Evolutionary conservation across 2,888 invertebrate genomes (phyloP).

Genomic region (Teinopalpus imperialis): DNA sequence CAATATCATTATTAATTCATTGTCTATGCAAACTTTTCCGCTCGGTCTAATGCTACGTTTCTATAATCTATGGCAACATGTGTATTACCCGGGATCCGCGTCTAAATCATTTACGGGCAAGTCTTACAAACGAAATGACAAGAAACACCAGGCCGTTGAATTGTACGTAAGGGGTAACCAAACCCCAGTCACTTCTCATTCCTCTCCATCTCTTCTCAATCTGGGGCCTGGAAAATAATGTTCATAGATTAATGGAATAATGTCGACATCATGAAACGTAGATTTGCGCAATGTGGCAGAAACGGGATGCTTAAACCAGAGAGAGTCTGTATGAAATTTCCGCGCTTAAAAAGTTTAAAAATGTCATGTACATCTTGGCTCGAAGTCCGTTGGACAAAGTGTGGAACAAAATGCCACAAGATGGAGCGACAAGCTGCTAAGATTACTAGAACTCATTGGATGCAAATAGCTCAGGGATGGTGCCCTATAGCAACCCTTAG

Average conservation of each 20-base stretch:
- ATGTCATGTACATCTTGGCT: too few relatives aligned
- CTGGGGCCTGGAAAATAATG: not conserved
- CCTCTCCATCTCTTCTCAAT: not conserved
- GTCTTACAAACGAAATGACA: slow-evolving; percentile 39
- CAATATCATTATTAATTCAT: too few relatives aligned
- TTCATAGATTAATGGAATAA: not conserved
- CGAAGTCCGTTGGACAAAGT: too few relatives aligned
- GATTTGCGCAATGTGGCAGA: too few relatives aligned
- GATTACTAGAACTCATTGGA: too few relatives aligned
- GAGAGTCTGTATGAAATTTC: too few relatives aligned
- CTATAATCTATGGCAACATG: slow-evolving; percentile 64
- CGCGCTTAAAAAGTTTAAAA: too few relatives aligned
- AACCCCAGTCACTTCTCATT: slow-evolving; percentile 1
- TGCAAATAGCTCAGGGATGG: too few relatives aligned
- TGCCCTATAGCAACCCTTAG: too few relatives aligned
- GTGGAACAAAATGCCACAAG: too few relatives aligned
- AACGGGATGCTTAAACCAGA: too few relatives aligned
- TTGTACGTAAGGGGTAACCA: slow-evolving; percentile 44
- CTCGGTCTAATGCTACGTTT: slow-evolving; percentile 30
- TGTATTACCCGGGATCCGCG: slow-evolving; percentile 37
- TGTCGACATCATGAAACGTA: not conserved
- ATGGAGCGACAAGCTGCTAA: too few relatives aligned
- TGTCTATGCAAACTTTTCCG: slow-evolving; percentile 17
- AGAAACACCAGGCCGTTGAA: slow-evolving; percentile 47
- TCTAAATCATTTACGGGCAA: slow-evolving; percentile 29